These are phyloP conservation scores for Vidua macroura DNA, from an alignment of 2,113 vertebrate genomes.

Conservation along the genomic window DNA sequence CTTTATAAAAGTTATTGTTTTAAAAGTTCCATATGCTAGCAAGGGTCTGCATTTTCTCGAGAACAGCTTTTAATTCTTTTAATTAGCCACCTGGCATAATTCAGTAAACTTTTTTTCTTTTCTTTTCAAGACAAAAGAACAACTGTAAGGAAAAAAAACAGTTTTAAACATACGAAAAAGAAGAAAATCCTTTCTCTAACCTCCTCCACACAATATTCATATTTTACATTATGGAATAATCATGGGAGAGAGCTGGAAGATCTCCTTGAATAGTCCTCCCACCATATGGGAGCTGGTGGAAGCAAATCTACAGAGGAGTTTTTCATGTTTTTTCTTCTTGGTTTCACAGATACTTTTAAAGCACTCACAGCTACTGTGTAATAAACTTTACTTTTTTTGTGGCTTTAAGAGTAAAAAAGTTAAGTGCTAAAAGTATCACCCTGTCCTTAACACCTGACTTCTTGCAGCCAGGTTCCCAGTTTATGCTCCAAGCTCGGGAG, in stretches of 20 bases:
- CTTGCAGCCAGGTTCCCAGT: neutral
- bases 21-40: neutral
- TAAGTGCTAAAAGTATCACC: neutral
- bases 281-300: neutral
- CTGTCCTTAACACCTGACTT: neutral
- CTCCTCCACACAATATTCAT: neutral
- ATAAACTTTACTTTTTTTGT: neutral
- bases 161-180: neutral
- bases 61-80: slow-evolving; percentile 14
- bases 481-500: fast-evolving
- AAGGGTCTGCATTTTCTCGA: neutral
- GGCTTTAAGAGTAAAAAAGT: neutral
- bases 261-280: neutral
- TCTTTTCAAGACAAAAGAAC: neutral
- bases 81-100: slow-evolving; percentile 12
- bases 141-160: neutral
- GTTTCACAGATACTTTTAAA: slow-evolving; percentile 13
- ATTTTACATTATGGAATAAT: neutral
- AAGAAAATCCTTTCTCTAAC: neutral
- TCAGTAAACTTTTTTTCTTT: neutral
- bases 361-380: neutral
- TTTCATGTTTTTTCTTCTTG: neutral
- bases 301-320: neutral
- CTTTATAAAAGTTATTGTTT: neutral
- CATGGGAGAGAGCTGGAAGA: neutral